Percentiles rank a stretch among this genome's conserved stretches.
phyloP scores from a whole-genome alignment of 1,140 invertebrate genomes.

The Drosophila tristis region DNA sequence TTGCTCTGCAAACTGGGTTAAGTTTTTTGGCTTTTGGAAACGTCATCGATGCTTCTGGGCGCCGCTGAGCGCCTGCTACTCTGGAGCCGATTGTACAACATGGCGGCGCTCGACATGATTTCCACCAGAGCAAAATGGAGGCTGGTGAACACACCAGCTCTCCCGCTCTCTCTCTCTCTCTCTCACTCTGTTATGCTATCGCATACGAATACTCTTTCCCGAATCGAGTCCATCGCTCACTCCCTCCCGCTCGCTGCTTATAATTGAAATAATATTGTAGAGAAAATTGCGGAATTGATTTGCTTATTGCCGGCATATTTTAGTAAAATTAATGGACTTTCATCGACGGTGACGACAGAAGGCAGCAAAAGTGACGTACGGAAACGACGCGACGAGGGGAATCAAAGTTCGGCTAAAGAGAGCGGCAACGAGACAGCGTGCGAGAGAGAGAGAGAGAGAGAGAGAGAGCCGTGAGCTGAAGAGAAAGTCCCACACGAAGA shows the following conservation, averaged over 20 bases:
- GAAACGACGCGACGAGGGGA: background rate
- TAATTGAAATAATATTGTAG: constrained; percentile 64
- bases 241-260: constrained; percentile 7
- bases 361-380: constrained; percentile 3
- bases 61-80: constrained; percentile 39
- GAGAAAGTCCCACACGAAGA: background rate
- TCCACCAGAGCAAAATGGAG: background rate
- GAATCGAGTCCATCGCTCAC: too few relatives aligned
- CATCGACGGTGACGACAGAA: constrained; percentile 32
- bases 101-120: constrained; percentile 24
- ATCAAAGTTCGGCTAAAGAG: constrained; percentile 37
- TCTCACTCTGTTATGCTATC: too few relatives aligned
- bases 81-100: constrained; percentile 32
- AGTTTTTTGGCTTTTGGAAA: constrained; percentile 43
- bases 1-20: constrained; percentile 48
- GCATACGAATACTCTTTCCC: too few relatives aligned
- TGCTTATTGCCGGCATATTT: constrained; percentile 52
- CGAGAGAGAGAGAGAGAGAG: constrained; percentile 2
- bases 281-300: constrained; percentile 65
- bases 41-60: constrained; percentile 38
- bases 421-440: constrained; percentile 2
- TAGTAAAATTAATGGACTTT: constrained; percentile 48
- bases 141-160: background rate
- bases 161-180: too few relatives aligned
- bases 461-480: background rate